phyloP scores from a whole-genome alignment of 2,797 vertebrate species.

The Tarsius wallacei region DNA sequence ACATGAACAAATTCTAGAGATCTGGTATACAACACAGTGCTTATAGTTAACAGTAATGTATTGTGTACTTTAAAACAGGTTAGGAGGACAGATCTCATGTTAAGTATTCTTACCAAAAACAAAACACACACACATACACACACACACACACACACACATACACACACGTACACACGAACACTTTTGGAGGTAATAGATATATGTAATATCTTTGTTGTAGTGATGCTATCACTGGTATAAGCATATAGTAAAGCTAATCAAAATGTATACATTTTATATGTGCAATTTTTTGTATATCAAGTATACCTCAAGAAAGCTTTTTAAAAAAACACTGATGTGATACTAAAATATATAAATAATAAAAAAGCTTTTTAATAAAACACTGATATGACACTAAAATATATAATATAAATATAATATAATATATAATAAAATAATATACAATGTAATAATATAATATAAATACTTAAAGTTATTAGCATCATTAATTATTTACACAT shows the following conservation, averaged over 20 bases:
- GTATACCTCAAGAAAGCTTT: neutral
- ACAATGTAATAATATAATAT: neutral
- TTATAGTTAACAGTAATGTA: neutral
- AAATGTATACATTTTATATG: neutral
- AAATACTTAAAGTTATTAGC: neutral
- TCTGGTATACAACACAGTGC: neutral
- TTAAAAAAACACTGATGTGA: neutral
- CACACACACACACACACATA: neutral
- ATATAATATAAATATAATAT: too few species aligned
- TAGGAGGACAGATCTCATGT: neutral
- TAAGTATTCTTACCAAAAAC: neutral
- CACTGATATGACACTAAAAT: too few species aligned
- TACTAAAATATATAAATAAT: neutral
- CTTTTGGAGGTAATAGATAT: neutral
- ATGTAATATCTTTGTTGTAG: neutral
- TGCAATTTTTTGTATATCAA: neutral
- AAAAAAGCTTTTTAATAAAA: too few species aligned
- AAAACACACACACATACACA: neutral
- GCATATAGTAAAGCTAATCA: neutral
- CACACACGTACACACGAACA: neutral
- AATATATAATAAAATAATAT: too few species aligned
- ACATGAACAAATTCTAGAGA: neutral
- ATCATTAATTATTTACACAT: neutral
- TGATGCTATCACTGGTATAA: neutral
- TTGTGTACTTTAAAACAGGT: neutral